These are phyloP conservation scores for Hemichromis elongatus DNA, from an alignment of 2,113 vertebrate species.

Conservation along the genomic window DNA sequence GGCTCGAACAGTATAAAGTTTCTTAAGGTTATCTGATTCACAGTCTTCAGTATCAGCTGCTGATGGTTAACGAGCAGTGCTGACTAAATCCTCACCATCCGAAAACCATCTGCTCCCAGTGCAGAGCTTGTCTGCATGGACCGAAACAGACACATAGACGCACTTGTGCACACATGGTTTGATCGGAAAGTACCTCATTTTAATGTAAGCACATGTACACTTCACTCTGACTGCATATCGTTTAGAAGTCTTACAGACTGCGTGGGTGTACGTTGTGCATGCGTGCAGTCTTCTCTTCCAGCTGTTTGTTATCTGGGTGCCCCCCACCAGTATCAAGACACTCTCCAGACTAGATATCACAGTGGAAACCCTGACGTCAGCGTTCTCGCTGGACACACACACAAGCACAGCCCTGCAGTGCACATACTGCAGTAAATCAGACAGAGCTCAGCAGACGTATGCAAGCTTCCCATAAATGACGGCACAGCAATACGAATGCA, in stretches of 20 bases:
- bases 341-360: constrained; percentile 34
- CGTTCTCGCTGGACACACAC: background rate
- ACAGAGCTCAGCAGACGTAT: background rate
- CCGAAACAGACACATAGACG: background rate
- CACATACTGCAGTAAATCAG: background rate
- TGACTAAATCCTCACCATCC: background rate
- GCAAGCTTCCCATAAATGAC: background rate
- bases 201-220: constrained; percentile 21
- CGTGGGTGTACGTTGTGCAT: background rate
- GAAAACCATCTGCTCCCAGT: constrained; percentile 8
- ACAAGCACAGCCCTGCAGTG: background rate
- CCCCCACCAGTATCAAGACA: constrained; percentile 26
- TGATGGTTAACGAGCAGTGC: background rate
- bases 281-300: background rate
- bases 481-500: background rate
- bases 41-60: constrained; percentile 7
- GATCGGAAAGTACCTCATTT: constrained; percentile 29
- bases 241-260: constrained; percentile 3
- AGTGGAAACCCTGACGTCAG: constrained; percentile 44
- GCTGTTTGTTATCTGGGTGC: constrained; percentile 54
- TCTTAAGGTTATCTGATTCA: background rate
- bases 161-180: background rate
- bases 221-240: background rate
- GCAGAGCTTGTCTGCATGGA: background rate
- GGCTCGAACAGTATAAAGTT: accelerated